phyloP scores from a whole-genome alignment of 2,888 invertebrate genomes.

The Lasioglossum leucozonium region DNA sequence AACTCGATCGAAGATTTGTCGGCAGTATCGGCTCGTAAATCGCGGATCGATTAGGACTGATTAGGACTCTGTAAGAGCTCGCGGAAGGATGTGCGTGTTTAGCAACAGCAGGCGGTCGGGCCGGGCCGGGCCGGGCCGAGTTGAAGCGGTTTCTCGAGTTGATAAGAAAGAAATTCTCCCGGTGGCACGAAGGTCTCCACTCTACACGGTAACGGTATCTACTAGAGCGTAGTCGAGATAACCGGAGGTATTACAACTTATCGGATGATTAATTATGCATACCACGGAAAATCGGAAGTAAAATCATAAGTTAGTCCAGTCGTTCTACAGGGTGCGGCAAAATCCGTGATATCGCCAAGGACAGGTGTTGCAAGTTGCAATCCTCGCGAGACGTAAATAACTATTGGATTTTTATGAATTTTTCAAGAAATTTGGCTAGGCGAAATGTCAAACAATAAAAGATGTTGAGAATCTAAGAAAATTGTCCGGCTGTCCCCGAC shows the following conservation, averaged over 20 bases:
- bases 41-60: conserved; percentile 12
- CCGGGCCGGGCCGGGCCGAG: background rate
- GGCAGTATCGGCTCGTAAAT: conserved; percentile 11
- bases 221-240: conserved; percentile 40
- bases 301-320: background rate
- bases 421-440: too few relatives aligned
- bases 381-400: background rate
- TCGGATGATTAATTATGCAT: conserved; percentile 49
- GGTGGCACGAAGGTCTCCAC: conserved; percentile 26
- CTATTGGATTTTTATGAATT: too few relatives aligned
- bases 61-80: too few relatives aligned
- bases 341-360: background rate
- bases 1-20: conserved; percentile 17
- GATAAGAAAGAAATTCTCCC: conserved; percentile 52
- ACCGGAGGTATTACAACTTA: conserved; percentile 40
- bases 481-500: too few relatives aligned
- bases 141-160: conserved; percentile 19
- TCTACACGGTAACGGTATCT: conserved; percentile 50
- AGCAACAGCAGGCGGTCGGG: background rate
- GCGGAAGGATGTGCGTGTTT: conserved; percentile 17
- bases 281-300: conserved; percentile 40
- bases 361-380: background rate
- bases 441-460: too few relatives aligned
- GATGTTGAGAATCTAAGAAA: too few relatives aligned
- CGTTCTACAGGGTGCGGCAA: background rate